Base-by-base conservation (phyloP, 2,113 vertebrate species). In the Anolis sagrei region DNA sequence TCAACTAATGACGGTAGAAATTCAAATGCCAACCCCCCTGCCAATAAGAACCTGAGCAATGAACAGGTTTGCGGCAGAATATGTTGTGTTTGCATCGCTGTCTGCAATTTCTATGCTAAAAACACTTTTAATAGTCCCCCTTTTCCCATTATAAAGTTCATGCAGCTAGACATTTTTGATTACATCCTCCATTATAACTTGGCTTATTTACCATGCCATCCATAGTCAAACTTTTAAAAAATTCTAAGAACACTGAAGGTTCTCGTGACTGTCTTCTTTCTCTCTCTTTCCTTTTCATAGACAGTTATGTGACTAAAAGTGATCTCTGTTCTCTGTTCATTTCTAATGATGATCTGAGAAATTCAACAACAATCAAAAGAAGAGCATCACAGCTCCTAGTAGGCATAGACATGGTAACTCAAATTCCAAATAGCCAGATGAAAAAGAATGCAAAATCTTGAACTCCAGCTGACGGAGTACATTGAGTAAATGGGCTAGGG, bases 141-240 rank as follows among this genome's bases (percentile, higher is more conserved):
- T 93, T 93, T 90, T 89, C 78, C 81, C 87, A 80, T 86, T 86
- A 88, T 85, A 85, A 91, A 93, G 91, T 88, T 92, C 72, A 90
- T 88, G 81, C 61, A 73, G 81, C 84, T 76, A 75, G 91, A 89
- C 87, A 91, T 86, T 90, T 93, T 92, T 89, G 86, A 36, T 88
- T 90, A 82, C 81, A 93, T 95, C 92, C 93, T 93, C 91, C 92
- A 87, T 91, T 87, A 88, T 90, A 93, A 95, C 95, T 94, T 93
- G 93, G 93, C 93, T 89, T 93, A n/a, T 95, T 96, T 95, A 93
- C 90, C 89, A 86, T 92, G 93, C 94, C 93, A 95, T 90, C 96
- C 93, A 93, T 5, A 87, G 84, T 93, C 94, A 94, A 91, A 94
- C 91, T 95, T n/a, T 94, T 86, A 84, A 91, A 89, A 87, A 90